Base-by-base conservation (phyloP, 2,888 invertebrate genomes). In the Andrena marginata region DNA sequence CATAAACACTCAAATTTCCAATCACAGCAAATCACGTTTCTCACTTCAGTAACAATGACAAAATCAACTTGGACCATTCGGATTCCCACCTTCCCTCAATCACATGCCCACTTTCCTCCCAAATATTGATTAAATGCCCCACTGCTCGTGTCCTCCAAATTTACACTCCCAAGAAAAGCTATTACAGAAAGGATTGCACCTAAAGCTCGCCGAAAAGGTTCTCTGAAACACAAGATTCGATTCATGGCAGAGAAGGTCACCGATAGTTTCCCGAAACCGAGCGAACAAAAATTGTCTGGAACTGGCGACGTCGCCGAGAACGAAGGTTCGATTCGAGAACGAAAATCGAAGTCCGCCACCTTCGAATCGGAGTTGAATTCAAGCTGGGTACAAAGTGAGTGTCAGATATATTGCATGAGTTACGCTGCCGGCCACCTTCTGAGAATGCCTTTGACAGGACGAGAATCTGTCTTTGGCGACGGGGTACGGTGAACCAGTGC, bases 331-430 rank as follows among this genome's bases (percentile, higher is more conserved):
- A 75, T 63, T 35, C 29, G 26, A 48, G 63, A 65, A 76, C 51
- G 81, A 77, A 82, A 86, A 86, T 86, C 73, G 84, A 74, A 74
- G 35, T 71, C 79, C 20, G 56, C 13, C 62, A 65, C 63, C 54
- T 67, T 65, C 42, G 60, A 29, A 10, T 20, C 26, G 35, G 71
- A 76, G 78, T 80, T 78, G 76, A 85, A 80, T 75, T 85, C 77
- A 63, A 20, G 3, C 76, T 3, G 29, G 65, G 60, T 35, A 78
- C 86, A 86, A 85, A 86, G 80, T 77, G 68, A 85, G 78, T 77
- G 71, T 78, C 71, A 67, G 72, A 67, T 86, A 80, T 82, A 85
- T 86, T 85, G 86, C 80, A 68, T 26, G 76, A 86, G 65, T 60
- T 76, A 59, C 76, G 65, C 74, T 48, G n/a, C 64, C 64, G 26